Base-by-base conservation (phyloP, 2,113 vertebrate species). In the Boulengeromyrus knoepffleri region DNA sequence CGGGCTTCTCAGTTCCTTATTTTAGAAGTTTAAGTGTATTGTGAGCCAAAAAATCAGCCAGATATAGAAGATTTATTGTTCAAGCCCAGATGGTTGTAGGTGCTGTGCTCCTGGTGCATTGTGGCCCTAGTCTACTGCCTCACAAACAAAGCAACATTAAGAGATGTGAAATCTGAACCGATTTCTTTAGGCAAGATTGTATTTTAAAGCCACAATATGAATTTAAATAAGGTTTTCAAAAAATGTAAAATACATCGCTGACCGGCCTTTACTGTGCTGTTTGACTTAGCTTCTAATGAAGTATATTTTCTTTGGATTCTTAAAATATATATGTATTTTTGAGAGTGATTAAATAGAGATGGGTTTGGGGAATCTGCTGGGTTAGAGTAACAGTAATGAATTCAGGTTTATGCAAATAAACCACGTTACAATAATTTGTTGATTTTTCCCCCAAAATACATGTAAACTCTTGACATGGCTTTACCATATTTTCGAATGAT, bases 281-380 rank as follows among this genome's bases (percentile, higher is more conserved):
- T 47, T 45, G 19, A 3, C 21, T 89, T 89, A 56, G 12, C 74
- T 89, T 84, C 74, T 84, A 89, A 89, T 89, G 49, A 89, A 84
- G 74, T 83, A 58, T 36, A 5, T 47, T 27, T 89, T 49, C 49
- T 84, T 5, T 56, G 8, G 10, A 27, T 50, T 89, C 46, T 89
- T 24, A 17, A 45, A 8, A 15, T 77, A 86, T 86, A 8, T 52
- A 46, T 87, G 46, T 53, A 52, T 31, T n/a, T 49, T 24, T 47
- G 39, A 21, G 42, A 85, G 21, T 85, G 17, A 46, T 83, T 83
- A 21, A 2, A 39, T 80, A 42, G 74, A 80, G 15, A 80, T 80
- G 74, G 36, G 5, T 80, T 77, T 80, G 13, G 15, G 74, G 31
- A 42, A 42, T 36, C 74, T 85, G 21, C 5, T 84, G 45, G 45